Base-by-base conservation (phyloP, 2,113 vertebrate genomes). In the Caranx ignobilis region DNA sequence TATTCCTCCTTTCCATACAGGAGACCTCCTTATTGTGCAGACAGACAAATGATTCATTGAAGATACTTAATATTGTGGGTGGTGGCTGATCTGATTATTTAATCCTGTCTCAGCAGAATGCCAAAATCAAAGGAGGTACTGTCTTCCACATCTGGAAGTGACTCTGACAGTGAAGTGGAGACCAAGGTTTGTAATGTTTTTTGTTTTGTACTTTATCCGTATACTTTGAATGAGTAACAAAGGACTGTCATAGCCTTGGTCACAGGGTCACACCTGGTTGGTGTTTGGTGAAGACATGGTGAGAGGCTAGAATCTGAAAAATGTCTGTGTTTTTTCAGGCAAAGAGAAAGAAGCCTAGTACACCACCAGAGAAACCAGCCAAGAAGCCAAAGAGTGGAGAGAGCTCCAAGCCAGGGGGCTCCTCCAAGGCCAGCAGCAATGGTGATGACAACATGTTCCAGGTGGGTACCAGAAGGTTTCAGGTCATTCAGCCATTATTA, bases 41-140 rank as follows among this genome's bases (percentile, higher is more conserved):
- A 48, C 1, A 18, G 15, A 48, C 47, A 18, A 48, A 48, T 47
- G 45, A 2, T 47, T 48, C 47, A 18, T 16, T 48, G 4, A 47
- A 5, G 45, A 43, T 8, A 26, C 1, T 43, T 43, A 43, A 43
- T 8, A 8, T 43, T 43, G 41, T 43, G 13, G 6, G 10, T 37
- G 10, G 21, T 31, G 32, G 71, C 8, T 56, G 26, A n/a, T 37
- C 48, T 66, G 76, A 82, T n/a, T 1, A 74, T n/a, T 71, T 6
- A 41, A 77, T 10, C 21, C 54, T 67, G 48, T 62, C 61, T 79
- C 41, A 85, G 48, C 92, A 99, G 96, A 94, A 99, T 99, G 98
- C 97, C 97, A 34, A 99, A 99, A 81, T 97, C 98, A 93, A 99
- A 98, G 96, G 97, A 99, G 94, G 95, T 97, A 84, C 92, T 98